Evolutionary conservation across 2,888 invertebrate genomes (phyloP), one percentile per base, ranked within the genome.

Genomic region (Steinernema carpocapsae): DNA sequence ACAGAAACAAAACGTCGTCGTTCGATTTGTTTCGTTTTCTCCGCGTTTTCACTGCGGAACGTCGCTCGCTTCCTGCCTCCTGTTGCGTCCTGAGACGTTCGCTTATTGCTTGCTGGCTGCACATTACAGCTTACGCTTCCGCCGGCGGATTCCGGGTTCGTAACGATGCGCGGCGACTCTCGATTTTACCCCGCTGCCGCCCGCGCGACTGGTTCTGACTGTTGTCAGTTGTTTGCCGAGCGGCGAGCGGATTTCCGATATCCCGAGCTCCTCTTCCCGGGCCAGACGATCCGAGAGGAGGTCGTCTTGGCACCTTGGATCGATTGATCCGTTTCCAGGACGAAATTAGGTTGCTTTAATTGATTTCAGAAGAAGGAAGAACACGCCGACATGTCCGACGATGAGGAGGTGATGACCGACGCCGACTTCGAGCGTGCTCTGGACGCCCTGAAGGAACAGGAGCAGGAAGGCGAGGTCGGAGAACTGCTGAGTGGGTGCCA

Each of bases 401-500:
- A 52, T 7, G 51, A 74, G 22, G 70, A 73, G 45, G 26, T 77
- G 52, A 78, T 79, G 79, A 79, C 79, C 22, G 79, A 79, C 52
- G 79, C 74, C 46, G 79, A 79, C 71, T 79, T 79, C 52, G 79
- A 79, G 70, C 71, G 72, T 51, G 79, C 79, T 24, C 51, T 79
- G 37, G 79, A 78, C 26, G 51, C 52, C 32, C 70, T 78, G 14
- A 73, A 71, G 29, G 78, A 76, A 1, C 64, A 64, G 32, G 64
- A 64, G 14, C 64, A 64, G 64, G 78, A 78, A 48, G 84, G 76
- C n/a, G 83, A 85, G 43, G 81, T 86, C 48, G 82, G 82, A 37
- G 85, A 85, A 64, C 78, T 86, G 29, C 73, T 86, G 46, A 84
- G 86, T 86, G 64, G 77, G 85, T 77, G 52, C 71, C 32, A 4